These are phyloP conservation scores for Homalodisca vitripennis DNA, from an alignment of 1,140 invertebrate species.

Conservation along the genomic window DNA sequence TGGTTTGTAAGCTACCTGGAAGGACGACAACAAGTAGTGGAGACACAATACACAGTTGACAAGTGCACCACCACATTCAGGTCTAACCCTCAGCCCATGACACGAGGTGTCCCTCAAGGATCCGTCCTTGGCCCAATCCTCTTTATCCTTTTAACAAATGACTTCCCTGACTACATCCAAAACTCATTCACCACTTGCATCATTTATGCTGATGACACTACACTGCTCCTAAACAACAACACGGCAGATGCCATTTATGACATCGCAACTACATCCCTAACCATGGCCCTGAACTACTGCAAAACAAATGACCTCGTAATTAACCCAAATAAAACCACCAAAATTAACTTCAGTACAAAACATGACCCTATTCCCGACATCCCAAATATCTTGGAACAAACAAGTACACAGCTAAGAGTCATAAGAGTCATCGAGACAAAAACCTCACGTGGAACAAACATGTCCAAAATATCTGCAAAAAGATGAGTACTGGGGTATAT, in stretches of 20 bases:
- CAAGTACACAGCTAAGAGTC: too few species aligned
- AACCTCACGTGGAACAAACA: too few species aligned
- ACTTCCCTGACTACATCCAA: background rate
- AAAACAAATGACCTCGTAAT: background rate
- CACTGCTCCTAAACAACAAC: background rate
- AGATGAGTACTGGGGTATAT: background rate
- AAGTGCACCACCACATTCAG: background rate
- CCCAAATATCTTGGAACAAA: too few species aligned
- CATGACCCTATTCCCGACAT: background rate
- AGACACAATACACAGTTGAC: background rate
- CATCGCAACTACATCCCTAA: background rate
- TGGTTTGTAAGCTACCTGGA: background rate
- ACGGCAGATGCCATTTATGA: background rate
- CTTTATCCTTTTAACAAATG: background rate
- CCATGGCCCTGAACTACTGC: background rate
- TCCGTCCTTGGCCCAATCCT: background rate
- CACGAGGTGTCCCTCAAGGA: background rate
- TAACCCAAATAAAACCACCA: background rate
- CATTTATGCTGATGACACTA: background rate
- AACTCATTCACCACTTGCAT: background rate
- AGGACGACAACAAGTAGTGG: slow-evolving; percentile 1
- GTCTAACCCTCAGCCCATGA: background rate
- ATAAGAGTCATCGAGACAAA: too few species aligned
- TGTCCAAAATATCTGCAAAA: background rate
- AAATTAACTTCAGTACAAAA: background rate